A percentile compares a stretch with the other conserved stretches of the same genome.
Conservation (phyloP, 2,113 vertebrate species). For the Mungos mungo region DNA sequence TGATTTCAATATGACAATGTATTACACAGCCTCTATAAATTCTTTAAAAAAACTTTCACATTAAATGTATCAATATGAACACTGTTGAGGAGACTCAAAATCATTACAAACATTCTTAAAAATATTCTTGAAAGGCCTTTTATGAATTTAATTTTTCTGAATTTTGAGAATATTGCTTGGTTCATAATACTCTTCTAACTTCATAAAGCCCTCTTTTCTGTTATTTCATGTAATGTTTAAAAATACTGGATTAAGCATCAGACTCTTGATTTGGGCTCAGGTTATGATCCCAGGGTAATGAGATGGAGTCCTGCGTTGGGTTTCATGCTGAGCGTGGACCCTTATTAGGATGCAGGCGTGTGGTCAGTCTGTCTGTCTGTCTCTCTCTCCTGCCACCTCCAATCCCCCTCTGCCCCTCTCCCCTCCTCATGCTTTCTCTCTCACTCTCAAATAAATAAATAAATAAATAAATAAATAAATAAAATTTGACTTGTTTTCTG, state of each 20-base stretch:
- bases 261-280: too few species aligned
- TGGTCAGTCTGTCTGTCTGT: too few species aligned
- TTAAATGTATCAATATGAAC: neutral
- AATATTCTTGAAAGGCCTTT: neutral
- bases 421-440: too few species aligned
- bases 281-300: too few species aligned
- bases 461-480: too few species aligned
- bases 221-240: neutral
- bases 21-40: neutral
- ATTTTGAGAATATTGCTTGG: neutral
- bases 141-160: constrained; percentile 31
- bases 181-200: constrained; percentile 22
- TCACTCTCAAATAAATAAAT: too few species aligned
- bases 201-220: constrained; percentile 18
- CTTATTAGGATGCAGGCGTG: too few species aligned
- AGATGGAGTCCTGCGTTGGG: too few species aligned
- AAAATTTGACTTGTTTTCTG: neutral
- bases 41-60: neutral
- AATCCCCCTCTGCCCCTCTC: too few species aligned
- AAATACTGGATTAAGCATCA: neutral
- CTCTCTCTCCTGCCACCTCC: too few species aligned
- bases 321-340: too few species aligned
- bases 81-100: neutral
- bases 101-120: neutral
- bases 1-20: constrained; percentile 27